Percentiles rank a stretch among this genome's conserved stretches.
These are phyloP conservation scores for Ylistrum balloti DNA, from an alignment of 1,140 invertebrate species.

Conservation along the genomic window DNA sequence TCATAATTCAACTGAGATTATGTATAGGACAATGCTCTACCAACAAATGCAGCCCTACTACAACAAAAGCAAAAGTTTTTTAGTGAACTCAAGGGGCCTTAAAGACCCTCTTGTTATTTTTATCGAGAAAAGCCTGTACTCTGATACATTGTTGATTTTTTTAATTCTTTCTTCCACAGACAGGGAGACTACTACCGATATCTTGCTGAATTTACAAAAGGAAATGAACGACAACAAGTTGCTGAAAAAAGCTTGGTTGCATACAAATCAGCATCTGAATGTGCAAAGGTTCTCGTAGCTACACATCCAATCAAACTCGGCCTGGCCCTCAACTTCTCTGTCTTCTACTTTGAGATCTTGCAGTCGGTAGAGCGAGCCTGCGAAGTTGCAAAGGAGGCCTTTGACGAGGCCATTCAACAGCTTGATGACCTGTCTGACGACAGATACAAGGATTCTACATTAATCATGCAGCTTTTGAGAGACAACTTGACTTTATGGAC, in stretches of 20 bases:
- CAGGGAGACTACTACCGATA: constrained; percentile 98
- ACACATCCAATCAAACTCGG: constrained; percentile 94
- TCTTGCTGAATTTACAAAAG: constrained; percentile 96
- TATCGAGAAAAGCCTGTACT: too few species aligned
- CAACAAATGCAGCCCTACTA: too few species aligned
- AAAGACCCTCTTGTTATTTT: too few species aligned
- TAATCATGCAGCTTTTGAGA: constrained; percentile 63
- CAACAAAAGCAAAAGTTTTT: too few species aligned
- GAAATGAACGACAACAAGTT: constrained; percentile 95
- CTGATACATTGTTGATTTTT: background rate
- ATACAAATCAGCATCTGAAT: constrained; percentile 98
- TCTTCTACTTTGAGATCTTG: constrained; percentile 99
- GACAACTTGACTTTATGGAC: constrained; percentile 65
- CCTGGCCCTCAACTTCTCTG: constrained; percentile 95
- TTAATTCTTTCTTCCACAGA: constrained; percentile 78
- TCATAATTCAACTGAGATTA: too few species aligned
- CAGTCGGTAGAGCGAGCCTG: constrained; percentile 91
- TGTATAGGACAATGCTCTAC: too few species aligned
- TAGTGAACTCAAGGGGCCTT: too few species aligned
- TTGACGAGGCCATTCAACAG: constrained; percentile 98
- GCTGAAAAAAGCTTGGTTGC: constrained; percentile 97
- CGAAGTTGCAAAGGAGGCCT: constrained; percentile 86
- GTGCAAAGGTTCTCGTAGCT: constrained; percentile 95
- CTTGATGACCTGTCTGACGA: constrained; percentile 61
- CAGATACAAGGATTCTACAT: constrained; percentile 63